A percentile compares a stretch with the other conserved stretches of the same genome.
These are phyloP conservation scores for Eupelmus urozonus DNA, from an alignment of 2,888 invertebrate species.

Conservation along the genomic window DNA sequence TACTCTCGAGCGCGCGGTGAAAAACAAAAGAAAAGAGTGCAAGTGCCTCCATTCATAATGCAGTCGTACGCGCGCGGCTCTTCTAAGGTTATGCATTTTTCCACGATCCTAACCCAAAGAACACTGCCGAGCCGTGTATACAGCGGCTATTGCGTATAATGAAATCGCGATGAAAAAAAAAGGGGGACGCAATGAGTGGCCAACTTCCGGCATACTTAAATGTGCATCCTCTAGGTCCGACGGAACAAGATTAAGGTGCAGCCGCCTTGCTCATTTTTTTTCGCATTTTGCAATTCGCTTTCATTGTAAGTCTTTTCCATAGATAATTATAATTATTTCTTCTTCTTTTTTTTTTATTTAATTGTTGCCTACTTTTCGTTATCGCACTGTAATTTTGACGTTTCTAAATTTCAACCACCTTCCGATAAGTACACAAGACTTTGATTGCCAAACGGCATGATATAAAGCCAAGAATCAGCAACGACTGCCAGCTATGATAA, in stretches of 20 bases:
- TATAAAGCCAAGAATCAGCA: no score
- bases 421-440: no score
- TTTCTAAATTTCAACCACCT: no score
- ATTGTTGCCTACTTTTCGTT: no score
- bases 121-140: neutral
- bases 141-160: constrained; percentile 17
- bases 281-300: neutral
- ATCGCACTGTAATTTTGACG: no score
- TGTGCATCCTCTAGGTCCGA: constrained; percentile 31
- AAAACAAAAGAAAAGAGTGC: constrained; percentile 36
- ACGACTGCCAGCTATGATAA: no score
- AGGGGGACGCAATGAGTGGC: constrained; percentile 23
- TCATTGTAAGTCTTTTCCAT: neutral
- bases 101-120: constrained; percentile 30
- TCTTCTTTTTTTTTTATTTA: no score
- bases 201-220: constrained; percentile 41
- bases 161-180: constrained; percentile 40
- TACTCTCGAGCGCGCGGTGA: constrained; percentile 7
- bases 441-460: no score
- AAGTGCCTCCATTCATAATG: constrained; percentile 30
- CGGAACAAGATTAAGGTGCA: constrained; percentile 23
- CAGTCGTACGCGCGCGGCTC: no score
- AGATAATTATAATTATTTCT: neutral
- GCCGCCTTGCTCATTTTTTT: neutral
- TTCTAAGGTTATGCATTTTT: constrained; percentile 42